Base-by-base conservation (phyloP, 1,140 invertebrate species). In the Heliconius nattereri region DNA sequence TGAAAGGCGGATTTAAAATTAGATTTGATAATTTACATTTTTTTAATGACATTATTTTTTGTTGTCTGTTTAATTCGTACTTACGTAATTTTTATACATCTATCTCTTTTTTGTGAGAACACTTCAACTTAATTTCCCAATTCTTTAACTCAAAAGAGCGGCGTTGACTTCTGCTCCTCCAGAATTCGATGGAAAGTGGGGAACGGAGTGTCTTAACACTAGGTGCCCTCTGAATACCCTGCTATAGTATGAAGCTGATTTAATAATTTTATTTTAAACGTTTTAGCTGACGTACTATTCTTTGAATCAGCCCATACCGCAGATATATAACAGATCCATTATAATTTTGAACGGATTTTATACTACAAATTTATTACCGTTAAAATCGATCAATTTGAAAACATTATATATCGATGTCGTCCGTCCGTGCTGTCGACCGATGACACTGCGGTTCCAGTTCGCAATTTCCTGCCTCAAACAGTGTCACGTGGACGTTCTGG, bases 391-490 rank as follows among this genome's bases (percentile, higher is more conserved):
- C 11, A 66, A 66, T 66, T 66, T 29, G 29, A 66, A 66, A 66
- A 66, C 60, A 29, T 26, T 26, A 71, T 26, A 71, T 37, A 71
- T 71, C 8, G 71, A 71, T 71, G 71, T 71, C 71, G 20, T 37
- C 71, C 71, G 29, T 71, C 16, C 29, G 35, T 71, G 19, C 32
- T n/a, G 29, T 71, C 71, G 71, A 37, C 71, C 70, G 40, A 77
- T 71, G 76, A 77, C 70, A 49, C 70, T 66, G 75, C 75, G 76
- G 66, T 35, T 77, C 37, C 70, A 77, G 70, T 45, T 70, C 70
- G 76, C 70, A 77, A 77, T 77, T 77, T 77, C 76, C 76, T 77
- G 76, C 66, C 66, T 45, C 20, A 77, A 77, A 77, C 72, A 23
- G 45, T 54, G 70, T 77, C 76, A 77, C 72, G 76, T 77, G 70